Conservation (phyloP, 2,888 invertebrate genomes). For the Cryptus viduatorius region DNA sequence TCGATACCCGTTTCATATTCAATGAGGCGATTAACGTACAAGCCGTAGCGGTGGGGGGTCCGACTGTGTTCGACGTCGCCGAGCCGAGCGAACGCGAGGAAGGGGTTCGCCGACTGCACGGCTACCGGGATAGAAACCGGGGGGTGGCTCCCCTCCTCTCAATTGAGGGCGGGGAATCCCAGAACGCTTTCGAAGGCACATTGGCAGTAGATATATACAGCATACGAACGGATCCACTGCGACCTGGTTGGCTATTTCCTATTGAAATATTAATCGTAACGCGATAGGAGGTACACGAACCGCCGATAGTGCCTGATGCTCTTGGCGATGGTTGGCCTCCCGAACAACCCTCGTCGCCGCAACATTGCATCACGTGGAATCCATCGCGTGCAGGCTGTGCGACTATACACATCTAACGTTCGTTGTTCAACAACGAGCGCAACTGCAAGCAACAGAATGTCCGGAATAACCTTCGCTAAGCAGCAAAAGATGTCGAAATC, state of each 20-base stretch:
- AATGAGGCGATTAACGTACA: slow-evolving; percentile 83
- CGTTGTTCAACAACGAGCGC: background rate
- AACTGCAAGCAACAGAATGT: no score
- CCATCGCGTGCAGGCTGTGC: slow-evolving; percentile 57
- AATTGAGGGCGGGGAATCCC: slow-evolving; percentile 39
- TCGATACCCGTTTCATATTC: slow-evolving; percentile 82
- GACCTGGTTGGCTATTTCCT: slow-evolving; percentile 76
- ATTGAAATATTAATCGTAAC: slow-evolving; percentile 83
- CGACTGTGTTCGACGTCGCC: slow-evolving; percentile 51
- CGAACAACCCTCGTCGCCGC: slow-evolving; percentile 35
- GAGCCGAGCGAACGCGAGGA: slow-evolving; percentile 8
- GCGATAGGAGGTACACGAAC: slow-evolving; percentile 72
- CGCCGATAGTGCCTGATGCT: slow-evolving; percentile 23
- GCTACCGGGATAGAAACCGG: slow-evolving; percentile 22
- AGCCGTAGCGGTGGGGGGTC: slow-evolving; percentile 63
- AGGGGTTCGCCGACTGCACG: slow-evolving; percentile 4
- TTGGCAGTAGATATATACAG: slow-evolving; percentile 29
- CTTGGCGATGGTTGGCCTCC: background rate
- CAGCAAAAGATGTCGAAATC: background rate
- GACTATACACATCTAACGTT: background rate
- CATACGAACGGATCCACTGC: slow-evolving; percentile 32
- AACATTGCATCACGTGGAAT: slow-evolving; percentile 55
- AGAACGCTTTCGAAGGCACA: slow-evolving; percentile 27
- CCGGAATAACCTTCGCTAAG: no score
- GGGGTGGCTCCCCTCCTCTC: background rate